A percentile compares a stretch with the other conserved stretches of the same genome.
phyloP scores from a whole-genome alignment of 1,140 invertebrate species.

The Eciton burchellii region DNA sequence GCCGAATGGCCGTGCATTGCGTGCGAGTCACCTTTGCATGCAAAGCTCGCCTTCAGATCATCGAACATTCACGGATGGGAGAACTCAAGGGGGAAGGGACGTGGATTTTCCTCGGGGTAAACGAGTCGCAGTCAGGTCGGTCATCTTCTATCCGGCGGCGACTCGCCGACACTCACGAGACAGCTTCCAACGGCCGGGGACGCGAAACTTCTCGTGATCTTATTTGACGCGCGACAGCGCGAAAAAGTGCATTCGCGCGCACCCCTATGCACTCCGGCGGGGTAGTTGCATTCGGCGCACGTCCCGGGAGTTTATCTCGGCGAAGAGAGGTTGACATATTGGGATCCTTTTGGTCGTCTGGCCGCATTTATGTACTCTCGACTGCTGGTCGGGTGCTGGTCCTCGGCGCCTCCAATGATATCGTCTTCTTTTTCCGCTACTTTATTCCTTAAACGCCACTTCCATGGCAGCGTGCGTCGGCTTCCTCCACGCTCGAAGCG shows the following conservation, averaged over 20 bases:
- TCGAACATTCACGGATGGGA: too few relatives aligned
- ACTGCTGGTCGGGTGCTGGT: slow-evolving; percentile 66
- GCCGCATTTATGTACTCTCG: slow-evolving; percentile 80
- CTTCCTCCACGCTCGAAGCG: background rate
- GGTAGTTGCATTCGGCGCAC: slow-evolving; percentile 77
- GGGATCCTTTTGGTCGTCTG: slow-evolving; percentile 80
- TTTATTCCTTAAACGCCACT: slow-evolving; percentile 11
- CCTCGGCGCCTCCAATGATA: slow-evolving; percentile 54
- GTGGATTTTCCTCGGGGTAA: background rate
- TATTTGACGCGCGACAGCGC: slow-evolving; percentile 59
- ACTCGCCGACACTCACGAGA: slow-evolving; percentile 40
- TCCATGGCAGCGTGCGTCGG: background rate
- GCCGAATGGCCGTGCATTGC: too few relatives aligned
- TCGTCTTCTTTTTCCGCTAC: slow-evolving; percentile 53
- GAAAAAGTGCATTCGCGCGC: slow-evolving; percentile 60
- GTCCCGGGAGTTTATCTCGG: slow-evolving; percentile 80
- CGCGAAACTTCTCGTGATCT: slow-evolving; percentile 76
- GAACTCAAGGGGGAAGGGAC: too few relatives aligned
- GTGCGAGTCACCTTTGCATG: too few relatives aligned
- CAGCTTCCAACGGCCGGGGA: slow-evolving; percentile 61
- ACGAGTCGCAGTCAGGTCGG: slow-evolving; percentile 11
- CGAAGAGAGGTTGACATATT: slow-evolving; percentile 81
- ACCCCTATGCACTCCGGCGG: background rate
- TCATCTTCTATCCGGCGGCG: slow-evolving; percentile 17
- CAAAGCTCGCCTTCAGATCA: too few relatives aligned